Base-by-base conservation (phyloP, 37 sponge, comb jelly and placozoan species). In the Aphrocallistes beatrix region DNA sequence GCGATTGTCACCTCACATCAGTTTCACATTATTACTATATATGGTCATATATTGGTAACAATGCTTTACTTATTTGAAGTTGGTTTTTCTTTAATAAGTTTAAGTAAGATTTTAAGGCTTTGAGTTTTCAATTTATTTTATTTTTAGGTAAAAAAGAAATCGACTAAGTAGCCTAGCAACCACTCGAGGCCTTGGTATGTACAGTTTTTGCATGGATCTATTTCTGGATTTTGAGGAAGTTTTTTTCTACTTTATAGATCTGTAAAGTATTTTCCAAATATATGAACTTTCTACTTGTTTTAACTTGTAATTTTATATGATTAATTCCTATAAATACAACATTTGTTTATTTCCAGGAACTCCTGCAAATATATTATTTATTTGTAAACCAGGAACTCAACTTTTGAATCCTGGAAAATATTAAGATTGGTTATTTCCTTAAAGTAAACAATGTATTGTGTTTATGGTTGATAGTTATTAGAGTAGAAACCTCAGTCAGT, bases 61-160 rank as follows among this genome's bases (percentile, higher is more conserved):
- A n/a, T n/a, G n/a, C n/a, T n/a, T n/a, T n/a, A n/a, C n/a, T n/a
- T n/a, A n/a, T n/a, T n/a, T n/a, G n/a, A n/a, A n/a, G n/a, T n/a
- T n/a, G n/a, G n/a, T n/a, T n/a, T n/a, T n/a, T n/a, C n/a, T n/a
- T n/a, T n/a, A n/a, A n/a, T n/a, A n/a, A n/a, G n/a, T n/a, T n/a
- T n/a, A n/a, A n/a, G n/a, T n/a, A n/a, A n/a, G n/a, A n/a, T n/a
- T 42, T 13, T 13, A 42, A 16, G 13, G 6, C 13, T 6, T 42
- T 6, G 45, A 16, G 6, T 42, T 42, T 42, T 16, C 13, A 16
- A 42, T 42, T 6, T 6, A 42, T 16, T 16, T 42, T 60, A 13
- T 60, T 60, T 60, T 60, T 60, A 60, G 75, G 75, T 30, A 32
- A 60, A 60, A 30, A 60, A 60, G 75, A 60, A 60, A 30, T 60